Percentiles rank a stretch among this genome's conserved stretches.
phyloP scores from a whole-genome alignment of 92 coral and sea anemone genomes.

The Pocillopora meandrina region DNA sequence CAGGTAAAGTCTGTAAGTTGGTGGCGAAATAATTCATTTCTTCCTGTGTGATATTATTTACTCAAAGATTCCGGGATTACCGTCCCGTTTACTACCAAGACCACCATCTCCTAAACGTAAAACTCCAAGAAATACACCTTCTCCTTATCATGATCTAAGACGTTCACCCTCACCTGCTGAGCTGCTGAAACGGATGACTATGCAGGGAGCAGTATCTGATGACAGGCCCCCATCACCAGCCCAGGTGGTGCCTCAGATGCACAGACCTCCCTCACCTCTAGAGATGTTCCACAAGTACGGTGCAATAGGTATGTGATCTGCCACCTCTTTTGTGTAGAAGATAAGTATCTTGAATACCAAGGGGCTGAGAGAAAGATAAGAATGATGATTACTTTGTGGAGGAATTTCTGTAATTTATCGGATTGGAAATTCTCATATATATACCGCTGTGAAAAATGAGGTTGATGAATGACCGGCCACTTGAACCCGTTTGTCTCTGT shows the following conservation, averaged over 20 bases:
- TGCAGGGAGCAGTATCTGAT: slow-evolving; percentile 68
- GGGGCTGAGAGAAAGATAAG: neutral
- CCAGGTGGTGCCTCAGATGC: slow-evolving; percentile 90
- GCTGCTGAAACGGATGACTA: slow-evolving; percentile 74
- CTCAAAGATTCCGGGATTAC: slow-evolving; percentile 85
- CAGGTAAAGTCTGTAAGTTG: too few species aligned
- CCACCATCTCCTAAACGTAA: slow-evolving; percentile 89
- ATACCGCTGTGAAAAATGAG: too few species aligned
- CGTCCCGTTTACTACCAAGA: slow-evolving; percentile 83
- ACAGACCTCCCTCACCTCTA: slow-evolving; percentile 71
- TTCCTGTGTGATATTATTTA: too few species aligned
- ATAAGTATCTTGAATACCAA: neutral
- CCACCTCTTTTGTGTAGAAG: neutral
- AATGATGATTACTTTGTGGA: too few species aligned
- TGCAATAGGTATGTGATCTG: slow-evolving; percentile 55
- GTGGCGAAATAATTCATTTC: too few species aligned
- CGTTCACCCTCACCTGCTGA: slow-evolving; percentile 90
- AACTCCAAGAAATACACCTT: slow-evolving; percentile 64
- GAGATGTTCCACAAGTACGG: slow-evolving; percentile 68
- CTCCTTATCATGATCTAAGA: slow-evolving; percentile 55
- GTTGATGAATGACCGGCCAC: too few species aligned
- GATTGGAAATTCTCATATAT: too few species aligned
- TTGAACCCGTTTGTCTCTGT: too few species aligned
- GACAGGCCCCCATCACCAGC: slow-evolving; percentile 79
- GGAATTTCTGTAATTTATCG: too few species aligned